Evolutionary conservation across 2,888 invertebrate genomes (phyloP).

Genomic region (Coenonympha glycerion): DNA sequence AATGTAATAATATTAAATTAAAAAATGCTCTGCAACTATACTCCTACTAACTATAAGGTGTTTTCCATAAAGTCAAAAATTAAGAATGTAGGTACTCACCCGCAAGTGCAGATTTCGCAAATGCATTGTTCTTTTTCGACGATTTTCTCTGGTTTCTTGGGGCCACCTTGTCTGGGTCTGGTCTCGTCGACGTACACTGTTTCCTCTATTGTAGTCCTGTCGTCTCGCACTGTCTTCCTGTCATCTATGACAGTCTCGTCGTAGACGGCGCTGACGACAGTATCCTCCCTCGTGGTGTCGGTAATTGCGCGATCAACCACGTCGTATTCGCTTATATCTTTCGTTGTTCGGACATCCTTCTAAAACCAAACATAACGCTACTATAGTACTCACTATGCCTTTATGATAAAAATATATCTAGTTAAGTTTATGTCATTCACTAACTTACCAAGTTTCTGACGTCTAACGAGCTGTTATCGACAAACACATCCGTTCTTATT

Average conservation of each 20-base stretch:
- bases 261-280: slow-evolving; percentile 64
- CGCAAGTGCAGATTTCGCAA: slow-evolving; percentile 93
- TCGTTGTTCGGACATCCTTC: slow-evolving; percentile 71
- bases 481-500: slow-evolving; percentile 68
- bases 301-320: slow-evolving; percentile 71
- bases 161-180: slow-evolving; percentile 57
- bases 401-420: neutral
- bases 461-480: slow-evolving; percentile 71
- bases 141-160: slow-evolving; percentile 61
- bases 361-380: slow-evolving; percentile 36
- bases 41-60: too few relatives aligned
- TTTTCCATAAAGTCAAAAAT: too few relatives aligned
- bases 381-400: neutral
- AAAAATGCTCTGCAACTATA: too few relatives aligned
- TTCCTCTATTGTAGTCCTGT: slow-evolving; percentile 54
- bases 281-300: slow-evolving; percentile 61
- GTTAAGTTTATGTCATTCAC: neutral
- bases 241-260: slow-evolving; percentile 65
- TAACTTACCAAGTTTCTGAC: slow-evolving; percentile 71
- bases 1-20: too few relatives aligned
- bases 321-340: slow-evolving; percentile 67
- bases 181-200: slow-evolving; percentile 60
- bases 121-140: slow-evolving; percentile 86
- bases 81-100: slow-evolving; percentile 79
- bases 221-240: slow-evolving; percentile 67